Evolutionary conservation across 1,140 invertebrate species (phyloP).

Genomic region (Piezodorus guildinii): DNA sequence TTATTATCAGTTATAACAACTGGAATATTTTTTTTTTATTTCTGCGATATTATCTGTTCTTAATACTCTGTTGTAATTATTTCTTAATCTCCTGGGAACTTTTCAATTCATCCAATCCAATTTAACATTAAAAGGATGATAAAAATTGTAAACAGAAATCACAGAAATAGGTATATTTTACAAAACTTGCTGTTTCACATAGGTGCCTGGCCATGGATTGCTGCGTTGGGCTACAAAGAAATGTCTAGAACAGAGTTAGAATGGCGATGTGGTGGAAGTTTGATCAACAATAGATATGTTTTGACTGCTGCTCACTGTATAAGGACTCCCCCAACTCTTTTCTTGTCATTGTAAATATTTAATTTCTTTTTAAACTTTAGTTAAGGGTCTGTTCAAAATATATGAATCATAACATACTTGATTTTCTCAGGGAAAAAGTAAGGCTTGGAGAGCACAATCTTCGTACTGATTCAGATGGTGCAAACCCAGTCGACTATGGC

Average conservation of each 20-base stretch:
- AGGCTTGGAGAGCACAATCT: slow-evolving; percentile 37
- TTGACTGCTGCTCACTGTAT: slow-evolving; percentile 40
- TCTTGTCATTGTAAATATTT: background rate
- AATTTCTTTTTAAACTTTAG: too few relatives aligned
- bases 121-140: too few relatives aligned
- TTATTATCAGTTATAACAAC: too few relatives aligned
- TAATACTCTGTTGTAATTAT: too few relatives aligned
- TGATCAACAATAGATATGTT: slow-evolving; percentile 53
- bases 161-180: too few relatives aligned
- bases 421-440: slow-evolving; percentile 28
- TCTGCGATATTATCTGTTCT: too few relatives aligned
- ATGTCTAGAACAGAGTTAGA: slow-evolving; percentile 25
- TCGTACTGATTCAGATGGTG: slow-evolving; percentile 29
- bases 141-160: too few relatives aligned
- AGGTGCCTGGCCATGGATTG: slow-evolving; percentile 29
- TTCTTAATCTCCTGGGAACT: too few relatives aligned
- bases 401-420: background rate
- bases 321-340: slow-evolving; percentile 4
- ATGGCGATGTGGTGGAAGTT: slow-evolving; percentile 52
- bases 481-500: slow-evolving; percentile 32
- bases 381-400: background rate
- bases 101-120: too few relatives aligned
- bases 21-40: too few relatives aligned
- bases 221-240: slow-evolving; percentile 45
- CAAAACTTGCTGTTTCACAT: background rate